Evolutionary conservation across 2,797 vertebrate genomes (phyloP).

Genomic region (Syngnathus rostellatus): DNA sequence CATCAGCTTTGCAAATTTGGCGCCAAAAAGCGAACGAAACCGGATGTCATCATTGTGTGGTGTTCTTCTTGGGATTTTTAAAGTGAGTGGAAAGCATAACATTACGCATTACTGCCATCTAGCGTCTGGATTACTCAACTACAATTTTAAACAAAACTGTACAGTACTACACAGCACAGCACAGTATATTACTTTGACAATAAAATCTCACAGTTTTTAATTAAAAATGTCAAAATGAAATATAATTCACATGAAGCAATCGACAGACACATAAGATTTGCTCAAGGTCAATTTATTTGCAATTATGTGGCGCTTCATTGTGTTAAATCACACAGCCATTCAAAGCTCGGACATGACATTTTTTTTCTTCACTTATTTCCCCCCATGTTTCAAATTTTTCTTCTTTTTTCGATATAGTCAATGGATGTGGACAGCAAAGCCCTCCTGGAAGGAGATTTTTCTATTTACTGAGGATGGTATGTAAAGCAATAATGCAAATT

Average conservation of each 20-base stretch:
- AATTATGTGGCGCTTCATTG: constrained; percentile 43
- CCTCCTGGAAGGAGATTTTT: not conserved
- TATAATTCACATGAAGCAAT: not conserved
- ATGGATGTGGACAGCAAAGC: not conserved
- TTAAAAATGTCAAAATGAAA: not conserved
- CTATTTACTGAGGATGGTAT: not conserved
- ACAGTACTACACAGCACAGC: not conserved
- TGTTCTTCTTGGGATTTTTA: rapidly evolving
- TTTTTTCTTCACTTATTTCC: constrained; percentile 27
- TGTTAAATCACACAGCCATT: constrained; percentile 46
- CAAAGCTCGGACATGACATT: constrained; percentile 39
- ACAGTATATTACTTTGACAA: not conserved
- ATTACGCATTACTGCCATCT: not conserved
- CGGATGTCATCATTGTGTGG: not conserved
- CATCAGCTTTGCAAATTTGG: constrained; percentile 21
- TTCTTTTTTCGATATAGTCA: not conserved
- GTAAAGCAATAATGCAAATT: not conserved
- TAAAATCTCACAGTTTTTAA: too few relatives aligned
- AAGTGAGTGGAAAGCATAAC: not conserved
- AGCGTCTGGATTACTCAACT: not conserved
- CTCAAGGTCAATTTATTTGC: constrained; percentile 65
- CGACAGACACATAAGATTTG: constrained; percentile 25
- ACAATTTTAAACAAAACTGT: not conserved
- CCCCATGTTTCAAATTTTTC: constrained; percentile 18
- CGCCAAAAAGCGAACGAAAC: constrained; percentile 43